These are phyloP conservation scores for Theretra japonica DNA, from an alignment of 2,888 invertebrate species.

Conservation along the genomic window DNA sequence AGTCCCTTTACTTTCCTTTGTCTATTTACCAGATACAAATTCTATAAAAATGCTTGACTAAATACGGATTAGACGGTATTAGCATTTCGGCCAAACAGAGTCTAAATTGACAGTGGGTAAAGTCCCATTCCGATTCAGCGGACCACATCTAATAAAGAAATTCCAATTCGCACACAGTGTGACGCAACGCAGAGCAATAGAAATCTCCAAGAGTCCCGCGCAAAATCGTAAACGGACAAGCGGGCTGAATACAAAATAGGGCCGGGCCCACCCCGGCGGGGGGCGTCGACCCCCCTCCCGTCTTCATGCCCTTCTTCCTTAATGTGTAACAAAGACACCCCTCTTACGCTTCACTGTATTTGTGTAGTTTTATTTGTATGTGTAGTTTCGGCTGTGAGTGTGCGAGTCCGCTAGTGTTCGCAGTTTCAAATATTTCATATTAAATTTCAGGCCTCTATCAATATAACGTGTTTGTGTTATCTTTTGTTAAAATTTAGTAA, in stretches of 20 bases:
- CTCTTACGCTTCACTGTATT: conserved; percentile 78
- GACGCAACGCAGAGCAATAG: conserved; percentile 66
- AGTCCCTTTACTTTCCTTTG: not conserved
- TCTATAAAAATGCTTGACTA: not conserved
- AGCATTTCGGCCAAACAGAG: conserved; percentile 21
- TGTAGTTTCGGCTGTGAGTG: conserved; percentile 59
- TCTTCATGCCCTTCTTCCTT: conserved; percentile 82
- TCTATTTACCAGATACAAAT: not conserved
- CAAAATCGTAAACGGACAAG: conserved; percentile 80
- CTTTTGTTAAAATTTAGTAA: conserved; percentile 64
- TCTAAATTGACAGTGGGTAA: conserved; percentile 6
- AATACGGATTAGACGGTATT: not conserved
- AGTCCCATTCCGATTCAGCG: conserved; percentile 13
- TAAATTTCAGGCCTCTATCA: conserved; percentile 82
- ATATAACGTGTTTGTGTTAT: conserved; percentile 72
- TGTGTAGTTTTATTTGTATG: conserved; percentile 72
- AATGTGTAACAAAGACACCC: conserved; percentile 84
- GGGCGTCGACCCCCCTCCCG: conserved; percentile 51
- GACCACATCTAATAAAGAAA: conserved; percentile 73
- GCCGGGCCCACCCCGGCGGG: conserved; percentile 47
- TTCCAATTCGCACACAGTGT: conserved; percentile 62
- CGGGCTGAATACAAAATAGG: conserved; percentile 81
- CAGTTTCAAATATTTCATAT: conserved; percentile 81
- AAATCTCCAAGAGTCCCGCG: conserved; percentile 81
- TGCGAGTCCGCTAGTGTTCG: conserved; percentile 45